These are phyloP conservation scores for Pyralis farinalis DNA, from an alignment of 2,888 invertebrate genomes.

Conservation along the genomic window DNA sequence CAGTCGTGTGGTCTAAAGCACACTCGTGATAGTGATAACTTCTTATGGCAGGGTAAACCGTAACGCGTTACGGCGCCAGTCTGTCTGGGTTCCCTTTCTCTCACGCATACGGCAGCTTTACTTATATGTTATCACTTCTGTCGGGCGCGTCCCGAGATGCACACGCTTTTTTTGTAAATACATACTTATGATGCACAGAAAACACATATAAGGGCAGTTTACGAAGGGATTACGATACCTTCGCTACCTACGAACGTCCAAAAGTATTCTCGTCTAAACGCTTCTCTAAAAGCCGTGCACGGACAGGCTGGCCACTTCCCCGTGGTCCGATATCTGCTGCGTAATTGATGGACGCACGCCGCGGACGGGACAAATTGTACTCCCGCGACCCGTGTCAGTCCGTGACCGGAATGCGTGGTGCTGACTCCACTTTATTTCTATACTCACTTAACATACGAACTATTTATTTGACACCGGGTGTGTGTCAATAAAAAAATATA, in stretches of 20 bases:
- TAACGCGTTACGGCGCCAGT: no score
- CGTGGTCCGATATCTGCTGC: slow-evolving; percentile 1
- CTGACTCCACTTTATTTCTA: not conserved
- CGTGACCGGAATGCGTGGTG: not conserved
- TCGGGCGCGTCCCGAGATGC: no score
- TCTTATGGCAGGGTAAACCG: no score
- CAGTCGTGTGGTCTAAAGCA: no score
- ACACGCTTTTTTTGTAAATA: no score
- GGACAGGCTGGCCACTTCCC: not conserved
- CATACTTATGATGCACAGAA: no score
- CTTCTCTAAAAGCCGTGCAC: not conserved
- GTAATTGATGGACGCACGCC: slow-evolving; percentile 11
- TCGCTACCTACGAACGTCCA: not conserved
- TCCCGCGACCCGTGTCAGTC: not conserved
- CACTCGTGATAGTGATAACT: no score
- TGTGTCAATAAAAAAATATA: not conserved
- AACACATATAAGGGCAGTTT: no score
- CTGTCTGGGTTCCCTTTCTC: no score
- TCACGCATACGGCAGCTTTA: no score
- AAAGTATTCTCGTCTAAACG: not conserved
- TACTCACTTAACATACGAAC: not conserved
- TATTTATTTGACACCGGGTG: not conserved
- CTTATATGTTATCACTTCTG: no score
- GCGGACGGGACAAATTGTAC: not conserved
- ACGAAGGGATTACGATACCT: no score